A percentile compares a stretch with the other conserved stretches of the same genome.
Evolutionary conservation across 2,888 invertebrate genomes (phyloP).

Genomic region (Protodeltote pygarga): DNA sequence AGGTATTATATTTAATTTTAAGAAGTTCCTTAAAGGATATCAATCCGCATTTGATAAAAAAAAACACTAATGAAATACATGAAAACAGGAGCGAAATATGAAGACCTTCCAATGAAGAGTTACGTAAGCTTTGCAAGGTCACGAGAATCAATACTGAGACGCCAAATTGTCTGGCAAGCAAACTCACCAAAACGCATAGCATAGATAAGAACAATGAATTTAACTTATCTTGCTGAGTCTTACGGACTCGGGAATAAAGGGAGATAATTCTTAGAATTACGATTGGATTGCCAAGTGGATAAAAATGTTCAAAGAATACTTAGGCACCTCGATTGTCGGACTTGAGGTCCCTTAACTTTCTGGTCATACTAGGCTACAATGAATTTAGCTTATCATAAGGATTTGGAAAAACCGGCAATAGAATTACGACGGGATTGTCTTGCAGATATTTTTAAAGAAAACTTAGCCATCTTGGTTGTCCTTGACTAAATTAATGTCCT

Average conservation of each 20-base stretch:
- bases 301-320: neutral
- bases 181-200: conserved; percentile 44
- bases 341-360: no score
- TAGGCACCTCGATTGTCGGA: no score
- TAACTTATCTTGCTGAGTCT: conserved; percentile 19
- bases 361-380: no score
- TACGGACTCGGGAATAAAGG: no score
- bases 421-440: no score
- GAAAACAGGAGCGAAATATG: conserved; percentile 40
- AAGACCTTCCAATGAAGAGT: conserved; percentile 57
- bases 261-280: neutral
- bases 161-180: conserved; percentile 67
- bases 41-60: neutral
- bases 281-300: neutral
- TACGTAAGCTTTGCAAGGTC: conserved; percentile 74
- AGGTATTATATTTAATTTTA: no score
- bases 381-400: no score
- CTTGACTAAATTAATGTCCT: no score
- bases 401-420: no score
- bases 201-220: conserved; percentile 27
- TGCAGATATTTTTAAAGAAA: no score
- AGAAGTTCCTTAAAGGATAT: no score
- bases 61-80: conserved; percentile 11
- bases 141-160: conserved; percentile 73
- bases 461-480: no score